Base-by-base conservation (phyloP, 2,888 invertebrate species). In the Diarsia mendica region DNA sequence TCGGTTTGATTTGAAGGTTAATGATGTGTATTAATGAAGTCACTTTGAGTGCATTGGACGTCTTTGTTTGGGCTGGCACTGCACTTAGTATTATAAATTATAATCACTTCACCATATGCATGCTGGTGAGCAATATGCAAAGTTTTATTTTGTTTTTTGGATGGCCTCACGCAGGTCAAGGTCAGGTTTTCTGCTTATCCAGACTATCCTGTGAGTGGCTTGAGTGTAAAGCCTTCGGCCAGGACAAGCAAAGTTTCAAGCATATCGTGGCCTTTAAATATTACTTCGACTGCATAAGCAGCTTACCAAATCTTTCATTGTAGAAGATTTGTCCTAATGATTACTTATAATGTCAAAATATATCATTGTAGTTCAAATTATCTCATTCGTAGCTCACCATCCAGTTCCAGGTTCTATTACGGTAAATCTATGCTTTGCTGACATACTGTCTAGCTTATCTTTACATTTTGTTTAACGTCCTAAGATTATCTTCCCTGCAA, bases 11-110 rank as follows among this genome's bases (percentile, higher is more conserved):
- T 53, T 46, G 18, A 73, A 39, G 28, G 18, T 53, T 60, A 53
- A 72, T 51, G 18, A 73, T 18, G 18, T 13, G 39, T 60, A 39
- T 46, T 60, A 20, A 80, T 66, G 44, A 74, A 44, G 66, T 63
- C 66, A 66, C 33, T 49, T n/a, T 44, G 44, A 55, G 66, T 67
- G 66, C 81, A 78, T 55, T 55, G 53, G 2, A 49, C 48, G 28
- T 44, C 60, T 44, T 67, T 33, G 18, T 55, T 64, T 55, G 53
- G 61, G n/a, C 18, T 79, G 46, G 60, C 53, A 23, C 44, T 72
- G 77, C 63, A 72, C 28, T 72, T 63, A 44, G 0, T 51, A 44
- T 77, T 72, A 33, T 55, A 15, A 63, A 77, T 79, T 53, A 79
- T 79, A 55, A 77, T 79, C 11, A 44, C 61, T 70, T 53, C n/a